Evolutionary conservation across 2,888 invertebrate species (phyloP), one percentile per base, ranked within the genome.

Genomic region (Crioceris asparagi): DNA sequence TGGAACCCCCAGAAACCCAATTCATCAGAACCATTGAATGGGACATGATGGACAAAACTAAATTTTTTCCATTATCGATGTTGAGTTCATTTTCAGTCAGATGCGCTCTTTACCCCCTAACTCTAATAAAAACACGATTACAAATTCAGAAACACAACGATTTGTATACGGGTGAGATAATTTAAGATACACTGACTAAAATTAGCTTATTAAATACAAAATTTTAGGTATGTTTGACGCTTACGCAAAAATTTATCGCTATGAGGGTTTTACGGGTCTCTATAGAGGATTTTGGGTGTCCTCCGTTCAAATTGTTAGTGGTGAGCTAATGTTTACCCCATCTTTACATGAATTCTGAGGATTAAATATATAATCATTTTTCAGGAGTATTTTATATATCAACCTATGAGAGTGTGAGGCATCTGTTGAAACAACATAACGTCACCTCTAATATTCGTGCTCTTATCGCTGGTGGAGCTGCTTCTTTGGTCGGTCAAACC

Each of bases 21-120:
- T 73, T 79, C 36, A 83, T 87, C 43, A 80, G 79, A 17, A 91
- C 83, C 4, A 92, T 97, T 44, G 96, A 97, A 66, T 90, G 94
- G 87, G 79, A 92, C 49, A 97, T 97, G 96, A 87, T 97, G 91
- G 87, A 97, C 64, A 93, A 91, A 57, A 74, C 72, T 31, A 92
- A 91, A 60, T 97, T 94, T 61, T 88, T 88, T 58, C 93, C 94
- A 0, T 66, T 96, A 38, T 91, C 91, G 39, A 83, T 93, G 69
- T 66, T 90, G 10, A 93, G 92, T 57, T 85, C 87, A 31, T 83
- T 91, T 50, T 73, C 80, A 46, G 72, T 76, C 8, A 68, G 81
- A 41, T 80, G 80, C 59, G 72, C 84, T 19, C 73, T 96, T 1
- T 96, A 96, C 62, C 96, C 96, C 0, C 68, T 96, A 43, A 91